A percentile compares a stretch with the other conserved stretches of the same genome.
These are phyloP conservation scores for Rhineura floridana DNA, from an alignment of 2,113 vertebrate species.

Conservation along the genomic window DNA sequence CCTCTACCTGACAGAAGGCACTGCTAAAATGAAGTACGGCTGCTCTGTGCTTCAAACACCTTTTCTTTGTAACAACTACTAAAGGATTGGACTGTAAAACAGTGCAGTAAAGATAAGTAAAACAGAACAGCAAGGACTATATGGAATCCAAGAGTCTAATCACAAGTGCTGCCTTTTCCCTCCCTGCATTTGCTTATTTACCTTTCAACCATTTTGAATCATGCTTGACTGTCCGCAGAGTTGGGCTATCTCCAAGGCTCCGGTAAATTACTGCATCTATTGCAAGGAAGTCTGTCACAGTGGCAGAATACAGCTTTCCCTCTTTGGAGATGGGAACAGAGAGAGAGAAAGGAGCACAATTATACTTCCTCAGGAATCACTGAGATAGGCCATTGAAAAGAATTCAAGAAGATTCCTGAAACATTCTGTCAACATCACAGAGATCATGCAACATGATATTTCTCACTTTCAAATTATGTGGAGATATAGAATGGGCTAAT, in stretches of 20 bases:
- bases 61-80: not conserved
- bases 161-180: constrained; percentile 9
- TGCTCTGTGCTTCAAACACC: not conserved
- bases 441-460: constrained; percentile 24
- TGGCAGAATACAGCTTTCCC: constrained; percentile 97
- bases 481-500: constrained; percentile 21
- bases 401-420: constrained; percentile 37
- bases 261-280: constrained; percentile 99
- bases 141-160: constrained; percentile 48
- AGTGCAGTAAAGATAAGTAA: not conserved
- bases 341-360: constrained; percentile 42
- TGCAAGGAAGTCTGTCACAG: constrained; percentile 98
- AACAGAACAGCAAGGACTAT: constrained; percentile 25
- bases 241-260: constrained; percentile 97
- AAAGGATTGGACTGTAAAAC: not conserved
- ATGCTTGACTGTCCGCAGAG: constrained; percentile 97
- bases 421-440: constrained; percentile 49
- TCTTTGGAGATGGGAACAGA: constrained; percentile 75
- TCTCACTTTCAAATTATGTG: constrained; percentile 50
- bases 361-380: constrained; percentile 48
- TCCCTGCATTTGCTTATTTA: constrained; percentile 67
- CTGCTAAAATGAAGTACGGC: constrained; percentile 31
- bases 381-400: constrained; percentile 52
- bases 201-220: constrained; percentile 99
- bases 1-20: constrained; percentile 46